Base-by-base conservation (phyloP, 30 jellyfish, hydroid and myxozoan species). In the Clytia hemisphaerica region DNA sequence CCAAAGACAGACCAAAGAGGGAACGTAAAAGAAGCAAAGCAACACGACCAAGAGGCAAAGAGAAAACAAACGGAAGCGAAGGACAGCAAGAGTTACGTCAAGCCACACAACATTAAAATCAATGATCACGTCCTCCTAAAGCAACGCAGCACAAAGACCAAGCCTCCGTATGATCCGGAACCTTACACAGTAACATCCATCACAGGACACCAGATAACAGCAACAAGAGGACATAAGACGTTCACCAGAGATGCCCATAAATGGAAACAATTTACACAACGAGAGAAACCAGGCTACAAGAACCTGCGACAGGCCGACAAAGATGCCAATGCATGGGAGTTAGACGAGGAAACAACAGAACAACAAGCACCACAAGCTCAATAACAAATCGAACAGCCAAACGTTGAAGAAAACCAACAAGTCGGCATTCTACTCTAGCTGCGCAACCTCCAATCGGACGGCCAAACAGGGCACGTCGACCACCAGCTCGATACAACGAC, bases 21-120 rank as follows among this genome's bases (percentile, higher is more conserved):
- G 27, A 28, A 50, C 27, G 22, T 50, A 14, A 28, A 50, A 50
- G 65, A 50, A 21, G 65, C 65, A 50, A 50, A 50, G 65, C 65
- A 50, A 21, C 27, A 14, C 14, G 65, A 50, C 65, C 14, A 7
- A 14, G 22, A 15, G 27, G 10, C 22, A 28, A 50, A 50, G 65
- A 6, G 10, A 14, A 50, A 50, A 50, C 65, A 50, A 50, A 9
- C 65, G 27, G 28, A 28, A 7, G 22, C 14, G 22, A 21, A 50
- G 10, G 65, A 50, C 27, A 50, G n/a, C n/a, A n/a, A n/a, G n/a
- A n/a, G n/a, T n/a, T n/a, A n/a, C n/a, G n/a, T n/a, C n/a, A n/a
- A n/a, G n/a, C n/a, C n/a, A 50, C 10, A 15, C 65, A 21, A 14
- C 14, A 7, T 50, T 28, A 14, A 50, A 15, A 21, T 50, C 27